Evolutionary conservation across 2,113 vertebrate genomes (phyloP).

Genomic region (Sander vitreus): DNA sequence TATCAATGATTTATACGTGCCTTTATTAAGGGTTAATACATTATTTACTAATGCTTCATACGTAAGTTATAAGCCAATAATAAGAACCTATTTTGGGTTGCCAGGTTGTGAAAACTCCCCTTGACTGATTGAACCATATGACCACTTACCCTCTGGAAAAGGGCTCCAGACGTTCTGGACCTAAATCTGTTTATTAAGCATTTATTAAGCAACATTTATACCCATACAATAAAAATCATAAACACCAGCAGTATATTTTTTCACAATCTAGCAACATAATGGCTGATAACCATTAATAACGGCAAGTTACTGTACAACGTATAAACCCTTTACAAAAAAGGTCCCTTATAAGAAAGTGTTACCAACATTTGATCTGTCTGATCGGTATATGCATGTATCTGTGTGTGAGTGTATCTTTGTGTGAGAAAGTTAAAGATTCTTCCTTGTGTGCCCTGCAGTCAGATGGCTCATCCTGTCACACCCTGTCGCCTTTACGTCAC

Average conservation of each 20-base stretch:
- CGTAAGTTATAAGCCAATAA: neutral
- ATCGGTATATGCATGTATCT: neutral
- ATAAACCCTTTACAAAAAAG: neutral
- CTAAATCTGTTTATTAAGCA: neutral
- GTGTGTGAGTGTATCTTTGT: constrained; percentile 36
- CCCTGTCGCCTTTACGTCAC: constrained; percentile 68
- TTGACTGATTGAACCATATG: neutral
- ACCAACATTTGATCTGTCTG: neutral
- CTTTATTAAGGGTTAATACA: neutral
- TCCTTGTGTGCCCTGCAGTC: constrained; percentile 41
- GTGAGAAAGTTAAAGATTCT: constrained; percentile 46
- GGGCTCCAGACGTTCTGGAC: neutral
- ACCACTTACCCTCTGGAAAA: no score
- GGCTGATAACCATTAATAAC: neutral
- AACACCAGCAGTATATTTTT: neutral
- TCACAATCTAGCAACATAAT: neutral
- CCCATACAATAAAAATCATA: neutral
- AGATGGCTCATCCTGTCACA: constrained; percentile 61
- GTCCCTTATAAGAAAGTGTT: neutral
- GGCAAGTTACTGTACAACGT: neutral
- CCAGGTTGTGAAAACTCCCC: neutral
- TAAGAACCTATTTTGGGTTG: neutral
- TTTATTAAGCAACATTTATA: neutral
- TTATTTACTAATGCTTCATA: neutral
- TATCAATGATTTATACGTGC: neutral